phyloP scores from a whole-genome alignment of 2,888 invertebrate genomes.

The Megastigmus dorsalis region DNA sequence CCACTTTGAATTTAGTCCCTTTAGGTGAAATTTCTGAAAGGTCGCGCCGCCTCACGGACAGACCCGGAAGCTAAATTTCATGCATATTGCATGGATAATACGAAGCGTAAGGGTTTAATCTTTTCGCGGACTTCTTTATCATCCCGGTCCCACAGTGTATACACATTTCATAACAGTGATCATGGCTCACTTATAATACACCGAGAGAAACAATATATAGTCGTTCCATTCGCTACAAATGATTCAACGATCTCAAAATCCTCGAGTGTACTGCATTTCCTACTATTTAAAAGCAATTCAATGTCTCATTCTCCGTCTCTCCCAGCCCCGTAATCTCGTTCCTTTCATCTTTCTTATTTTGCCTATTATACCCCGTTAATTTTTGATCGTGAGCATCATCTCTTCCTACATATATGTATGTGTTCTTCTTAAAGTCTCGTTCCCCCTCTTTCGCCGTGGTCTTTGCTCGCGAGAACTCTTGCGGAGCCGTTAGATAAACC shows the following conservation, averaged over 20 bases:
- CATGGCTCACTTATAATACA: too few relatives aligned
- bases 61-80: slow-evolving; percentile 27
- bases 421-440: too few relatives aligned
- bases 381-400: slow-evolving; percentile 44
- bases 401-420: too few relatives aligned
- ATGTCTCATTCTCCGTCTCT: too few relatives aligned
- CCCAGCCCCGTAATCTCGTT: too few relatives aligned
- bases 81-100: slow-evolving; percentile 28
- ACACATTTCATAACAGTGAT: too few relatives aligned
- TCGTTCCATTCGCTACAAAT: too few relatives aligned
- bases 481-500: slow-evolving; percentile 39
- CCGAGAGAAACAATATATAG: too few relatives aligned
- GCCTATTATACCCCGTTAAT: slow-evolving; percentile 38
- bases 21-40: slow-evolving; percentile 25
- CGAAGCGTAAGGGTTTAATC: slow-evolving; percentile 23
- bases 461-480: slow-evolving; percentile 34
- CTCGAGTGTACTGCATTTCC: too few relatives aligned
- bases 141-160: background rate
- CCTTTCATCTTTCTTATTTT: slow-evolving; percentile 49
- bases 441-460: slow-evolving; percentile 19
- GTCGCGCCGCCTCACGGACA: background rate
- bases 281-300: too few relatives aligned
- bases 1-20: slow-evolving; percentile 9
- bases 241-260: too few relatives aligned
- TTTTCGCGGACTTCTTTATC: background rate